These are phyloP conservation scores for Plebejus anna DNA, from an alignment of 2,888 invertebrate genomes.

Conservation along the genomic window DNA sequence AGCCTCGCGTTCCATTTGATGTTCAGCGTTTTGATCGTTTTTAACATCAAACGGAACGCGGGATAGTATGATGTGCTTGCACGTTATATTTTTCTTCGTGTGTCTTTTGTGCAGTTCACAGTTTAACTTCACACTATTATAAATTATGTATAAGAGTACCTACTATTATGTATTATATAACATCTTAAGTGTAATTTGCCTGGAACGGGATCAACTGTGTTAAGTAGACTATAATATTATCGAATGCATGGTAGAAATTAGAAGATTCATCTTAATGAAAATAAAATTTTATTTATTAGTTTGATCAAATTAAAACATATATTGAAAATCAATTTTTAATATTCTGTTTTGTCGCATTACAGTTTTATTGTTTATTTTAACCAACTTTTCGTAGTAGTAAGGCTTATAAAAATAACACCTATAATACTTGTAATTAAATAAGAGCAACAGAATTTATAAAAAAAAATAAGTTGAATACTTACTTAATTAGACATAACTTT, in stretches of 20 bases:
- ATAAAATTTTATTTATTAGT: background rate
- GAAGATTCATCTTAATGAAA: background rate
- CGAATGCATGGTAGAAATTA: slow-evolving; percentile 29
- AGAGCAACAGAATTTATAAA: slow-evolving; percentile 5
- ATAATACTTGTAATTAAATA: background rate
- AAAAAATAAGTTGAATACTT: background rate
- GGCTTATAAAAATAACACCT: slow-evolving; percentile 5
- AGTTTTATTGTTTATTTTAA: background rate
- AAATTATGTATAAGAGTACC: slow-evolving; percentile 16
- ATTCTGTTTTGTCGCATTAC: background rate
- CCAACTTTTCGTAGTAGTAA: background rate
- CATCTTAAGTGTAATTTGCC: slow-evolving; percentile 62
- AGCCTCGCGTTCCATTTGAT: no score
- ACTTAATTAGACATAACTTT: background rate
- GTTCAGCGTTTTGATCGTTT: no score
- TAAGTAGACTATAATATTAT: slow-evolving; percentile 57
- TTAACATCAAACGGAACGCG: no score
- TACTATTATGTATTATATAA: slow-evolving; percentile 39
- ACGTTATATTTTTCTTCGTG: background rate
- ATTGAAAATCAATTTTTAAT: background rate
- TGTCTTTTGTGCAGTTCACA: background rate
- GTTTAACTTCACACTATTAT: slow-evolving; percentile 19
- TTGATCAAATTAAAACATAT: background rate
- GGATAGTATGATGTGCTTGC: no score
- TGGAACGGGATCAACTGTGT: slow-evolving; percentile 77